phyloP scores from a whole-genome alignment of 1,140 invertebrate genomes.

The Lepidurus couesii region DNA sequence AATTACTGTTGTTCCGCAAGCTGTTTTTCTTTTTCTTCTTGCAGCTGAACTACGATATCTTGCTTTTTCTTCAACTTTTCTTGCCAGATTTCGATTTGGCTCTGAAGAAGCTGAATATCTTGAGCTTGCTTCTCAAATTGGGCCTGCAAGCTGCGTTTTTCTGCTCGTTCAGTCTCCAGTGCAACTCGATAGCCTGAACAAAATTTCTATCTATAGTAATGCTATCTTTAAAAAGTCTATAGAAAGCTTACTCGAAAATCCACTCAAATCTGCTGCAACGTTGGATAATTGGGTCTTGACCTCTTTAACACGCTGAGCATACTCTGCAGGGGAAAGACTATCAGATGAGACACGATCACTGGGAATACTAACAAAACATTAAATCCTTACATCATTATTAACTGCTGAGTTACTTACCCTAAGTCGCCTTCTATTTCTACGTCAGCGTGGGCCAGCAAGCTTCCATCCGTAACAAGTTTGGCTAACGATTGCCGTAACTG shows the following conservation, averaged over 20 bases:
- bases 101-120: slow-evolving; percentile 36
- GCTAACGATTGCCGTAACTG: not conserved
- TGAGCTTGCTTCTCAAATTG: not conserved
- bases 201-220: not conserved
- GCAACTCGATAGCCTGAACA: slow-evolving; percentile 30
- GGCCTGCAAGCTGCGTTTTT: not conserved
- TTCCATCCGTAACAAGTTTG: not conserved
- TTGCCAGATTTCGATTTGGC: slow-evolving; percentile 42
- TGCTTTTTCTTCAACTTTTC: slow-evolving; percentile 48
- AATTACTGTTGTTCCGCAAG: slow-evolving; percentile 43
- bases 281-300: slow-evolving; percentile 28
- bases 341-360: not conserved
- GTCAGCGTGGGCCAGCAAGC: not conserved
- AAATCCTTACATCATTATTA: slow-evolving; percentile 25
- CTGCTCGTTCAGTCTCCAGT: slow-evolving; percentile 29
- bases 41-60: slow-evolving; percentile 46
- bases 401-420: not conserved
- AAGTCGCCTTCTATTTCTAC: slow-evolving; percentile 24
- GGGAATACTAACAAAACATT: not conserved
- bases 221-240: not conserved
- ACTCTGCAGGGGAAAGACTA: slow-evolving; percentile 27
- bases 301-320: slow-evolving; percentile 32
- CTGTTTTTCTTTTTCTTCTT: slow-evolving; percentile 45
- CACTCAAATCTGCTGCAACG: slow-evolving; percentile 24
- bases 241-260: not conserved